These are phyloP conservation scores for Oasisia sp. DNA, from an alignment of 2,888 invertebrate species.

Conservation along the genomic window DNA sequence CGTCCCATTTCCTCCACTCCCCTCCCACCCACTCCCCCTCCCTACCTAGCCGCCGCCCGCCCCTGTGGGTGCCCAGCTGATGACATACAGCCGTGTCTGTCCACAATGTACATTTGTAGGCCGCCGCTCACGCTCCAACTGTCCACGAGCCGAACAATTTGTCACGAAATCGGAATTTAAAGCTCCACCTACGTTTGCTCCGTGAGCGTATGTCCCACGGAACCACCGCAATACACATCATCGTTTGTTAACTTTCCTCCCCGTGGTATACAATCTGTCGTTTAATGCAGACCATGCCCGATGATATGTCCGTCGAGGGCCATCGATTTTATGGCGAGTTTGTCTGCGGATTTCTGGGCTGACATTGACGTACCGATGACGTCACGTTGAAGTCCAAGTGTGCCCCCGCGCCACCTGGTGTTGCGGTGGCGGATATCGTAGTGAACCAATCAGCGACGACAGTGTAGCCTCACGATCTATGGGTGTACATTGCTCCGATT, in stretches of 20 bases:
- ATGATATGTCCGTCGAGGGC: too few species aligned
- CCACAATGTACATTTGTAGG: neutral
- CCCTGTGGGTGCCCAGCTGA: neutral
- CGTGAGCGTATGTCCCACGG: neutral
- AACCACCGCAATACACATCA: neutral
- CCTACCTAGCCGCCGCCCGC: neutral
- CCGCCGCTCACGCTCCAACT: neutral
- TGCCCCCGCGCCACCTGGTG: neutral
- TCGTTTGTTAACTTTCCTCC: neutral
- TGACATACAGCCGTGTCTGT: too few species aligned
- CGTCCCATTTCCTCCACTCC: too few species aligned
- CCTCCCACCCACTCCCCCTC: too few species aligned
- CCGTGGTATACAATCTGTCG: neutral
- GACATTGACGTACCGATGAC: neutral
- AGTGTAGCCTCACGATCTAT: too few species aligned
- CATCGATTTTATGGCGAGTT: neutral
- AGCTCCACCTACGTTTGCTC: neutral
- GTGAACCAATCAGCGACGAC: neutral
- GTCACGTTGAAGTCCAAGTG: neutral
- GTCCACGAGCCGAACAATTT: neutral
- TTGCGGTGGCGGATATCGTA: neutral
- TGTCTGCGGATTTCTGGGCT: neutral
- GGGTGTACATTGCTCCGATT: too few species aligned
- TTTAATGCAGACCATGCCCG: neutral
- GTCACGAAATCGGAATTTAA: neutral